Evolutionary conservation across 1,140 invertebrate genomes (phyloP).

Genomic region (Cydia pomonella): DNA sequence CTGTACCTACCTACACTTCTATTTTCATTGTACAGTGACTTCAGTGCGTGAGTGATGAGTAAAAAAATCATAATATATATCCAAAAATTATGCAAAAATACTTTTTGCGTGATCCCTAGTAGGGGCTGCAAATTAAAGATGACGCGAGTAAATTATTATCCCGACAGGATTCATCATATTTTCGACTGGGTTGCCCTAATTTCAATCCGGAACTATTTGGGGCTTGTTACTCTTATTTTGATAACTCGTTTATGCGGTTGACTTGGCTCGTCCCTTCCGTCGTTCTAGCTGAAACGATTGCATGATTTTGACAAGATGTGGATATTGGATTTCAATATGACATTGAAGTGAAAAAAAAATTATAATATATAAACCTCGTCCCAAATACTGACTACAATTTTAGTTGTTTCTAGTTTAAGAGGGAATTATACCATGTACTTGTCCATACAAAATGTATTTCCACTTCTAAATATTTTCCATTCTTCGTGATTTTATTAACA

Average conservation of each 20-base stretch:
- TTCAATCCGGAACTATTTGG: constrained; percentile 20
- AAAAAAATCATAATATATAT: no score
- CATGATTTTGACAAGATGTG: constrained; percentile 28
- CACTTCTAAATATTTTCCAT: no score
- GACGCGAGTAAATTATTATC: background rate
- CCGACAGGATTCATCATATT: constrained; percentile 20
- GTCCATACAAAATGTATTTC: no score
- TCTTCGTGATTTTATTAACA: no score
- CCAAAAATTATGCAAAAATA: no score
- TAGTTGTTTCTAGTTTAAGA: no score
- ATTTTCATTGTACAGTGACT: no score
- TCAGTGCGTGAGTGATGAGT: no score
- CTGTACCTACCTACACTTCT: no score
- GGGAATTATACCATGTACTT: no score
- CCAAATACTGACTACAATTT: background rate
- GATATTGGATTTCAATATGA: constrained; percentile 19
- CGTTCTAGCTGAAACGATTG: constrained; percentile 12
- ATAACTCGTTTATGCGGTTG: constrained; percentile 14
- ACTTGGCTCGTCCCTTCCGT: constrained; percentile 18
- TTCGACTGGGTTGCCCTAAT: constrained; percentile 45
- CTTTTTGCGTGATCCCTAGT: no score
- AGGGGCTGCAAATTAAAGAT: background rate
- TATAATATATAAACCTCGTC: no score
- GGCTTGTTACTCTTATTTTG: background rate
- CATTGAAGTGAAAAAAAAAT: background rate